Conservation (phyloP, 2,797 vertebrate species). For the Pristis pectinata region DNA sequence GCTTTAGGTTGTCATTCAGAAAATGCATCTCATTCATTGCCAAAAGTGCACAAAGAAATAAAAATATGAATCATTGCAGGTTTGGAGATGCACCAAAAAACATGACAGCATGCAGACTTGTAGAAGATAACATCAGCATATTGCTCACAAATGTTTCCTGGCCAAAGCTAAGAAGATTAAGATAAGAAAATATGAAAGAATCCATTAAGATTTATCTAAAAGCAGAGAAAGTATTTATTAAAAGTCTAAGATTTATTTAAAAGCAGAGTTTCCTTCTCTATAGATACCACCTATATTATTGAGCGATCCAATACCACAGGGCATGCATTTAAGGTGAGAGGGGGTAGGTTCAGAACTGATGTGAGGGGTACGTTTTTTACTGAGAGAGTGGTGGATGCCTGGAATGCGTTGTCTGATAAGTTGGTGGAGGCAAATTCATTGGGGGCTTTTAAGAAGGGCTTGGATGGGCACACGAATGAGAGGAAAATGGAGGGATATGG, state of each 20-base stretch:
- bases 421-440: no score
- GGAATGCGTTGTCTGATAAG: no score
- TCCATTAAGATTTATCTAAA: no score
- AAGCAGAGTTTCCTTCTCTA: not conserved
- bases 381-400: no score
- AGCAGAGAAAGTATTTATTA: no score
- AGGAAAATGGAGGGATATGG: no score
- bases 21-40: not conserved
- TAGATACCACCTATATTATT: not conserved
- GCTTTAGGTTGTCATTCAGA: not conserved
- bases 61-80: not conserved
- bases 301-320: no score
- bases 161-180: not conserved
- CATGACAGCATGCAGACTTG: not conserved
- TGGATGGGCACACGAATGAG: no score
- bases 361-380: no score
- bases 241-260: not conserved
- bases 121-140: not conserved
- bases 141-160: not conserved
- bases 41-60: not conserved
- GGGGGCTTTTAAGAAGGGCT: no score
- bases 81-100: not conserved
- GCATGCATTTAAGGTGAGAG: no score
- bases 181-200: not conserved
- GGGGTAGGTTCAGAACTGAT: no score